phyloP scores from a whole-genome alignment of 2,888 invertebrate genomes.

The Argynnis bischoffii region DNA sequence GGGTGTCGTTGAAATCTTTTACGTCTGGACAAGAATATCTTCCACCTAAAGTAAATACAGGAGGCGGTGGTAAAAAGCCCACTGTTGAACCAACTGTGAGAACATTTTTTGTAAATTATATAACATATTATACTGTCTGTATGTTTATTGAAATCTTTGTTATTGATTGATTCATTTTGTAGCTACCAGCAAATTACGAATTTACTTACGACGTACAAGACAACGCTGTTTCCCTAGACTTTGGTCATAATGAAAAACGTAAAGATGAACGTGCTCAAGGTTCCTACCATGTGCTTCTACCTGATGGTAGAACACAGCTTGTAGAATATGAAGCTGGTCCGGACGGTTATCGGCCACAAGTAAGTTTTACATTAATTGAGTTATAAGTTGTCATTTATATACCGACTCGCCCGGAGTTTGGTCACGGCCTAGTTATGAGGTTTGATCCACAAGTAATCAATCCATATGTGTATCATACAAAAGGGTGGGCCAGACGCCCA shows the following conservation, averaged over 20 bases:
- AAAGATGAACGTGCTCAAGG: conserved; percentile 85
- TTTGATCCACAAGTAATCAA: too few relatives aligned
- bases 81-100: conserved; percentile 62
- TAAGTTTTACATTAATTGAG: conserved; percentile 44
- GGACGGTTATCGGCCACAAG: conserved; percentile 84
- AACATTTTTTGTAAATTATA: conserved; percentile 9
- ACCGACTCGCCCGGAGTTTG: not conserved
- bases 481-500: too few relatives aligned
- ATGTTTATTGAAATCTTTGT: too few relatives aligned
- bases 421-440: too few relatives aligned
- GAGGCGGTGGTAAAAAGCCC: conserved; percentile 56
- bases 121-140: not conserved
- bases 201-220: conserved; percentile 85
- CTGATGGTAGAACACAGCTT: conserved; percentile 84
- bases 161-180: conserved; percentile 18
- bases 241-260: conserved; percentile 85
- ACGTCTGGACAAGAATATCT: conserved; percentile 74
- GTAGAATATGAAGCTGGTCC: conserved; percentile 85
- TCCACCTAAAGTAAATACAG: conserved; percentile 68
- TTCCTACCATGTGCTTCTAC: conserved; percentile 84
- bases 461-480: too few relatives aligned
- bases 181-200: conserved; percentile 85
- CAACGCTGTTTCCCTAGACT: conserved; percentile 80
- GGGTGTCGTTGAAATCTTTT: conserved; percentile 64
- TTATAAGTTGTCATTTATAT: not conserved